Evolutionary conservation across 1,140 invertebrate genomes (phyloP).

Genomic region (Brachionus manjavacas): DNA sequence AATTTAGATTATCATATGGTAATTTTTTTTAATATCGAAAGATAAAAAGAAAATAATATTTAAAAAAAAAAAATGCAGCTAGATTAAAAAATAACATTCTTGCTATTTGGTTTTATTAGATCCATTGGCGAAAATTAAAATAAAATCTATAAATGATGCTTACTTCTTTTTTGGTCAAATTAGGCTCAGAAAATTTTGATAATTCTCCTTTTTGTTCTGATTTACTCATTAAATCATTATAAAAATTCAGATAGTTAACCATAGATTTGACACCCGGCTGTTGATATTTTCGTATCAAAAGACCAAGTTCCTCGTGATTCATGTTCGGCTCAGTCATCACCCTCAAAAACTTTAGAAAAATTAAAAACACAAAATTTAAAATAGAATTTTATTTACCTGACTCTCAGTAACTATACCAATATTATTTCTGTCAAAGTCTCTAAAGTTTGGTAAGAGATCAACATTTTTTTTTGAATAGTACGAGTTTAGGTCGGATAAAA

Average conservation of each 20-base stretch:
- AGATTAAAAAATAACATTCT: no score
- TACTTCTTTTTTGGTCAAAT: conserved; percentile 14
- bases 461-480: conserved; percentile 52
- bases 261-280: conserved; percentile 51
- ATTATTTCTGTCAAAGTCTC: conserved; percentile 57
- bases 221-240: conserved; percentile 53
- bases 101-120: no score
- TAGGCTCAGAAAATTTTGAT: neutral
- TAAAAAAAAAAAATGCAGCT: no score
- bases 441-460: conserved; percentile 52
- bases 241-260: conserved; percentile 56
- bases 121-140: no score
- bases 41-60: no score
- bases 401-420: conserved; percentile 55
- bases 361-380: no score
- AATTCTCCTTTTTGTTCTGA: neutral
- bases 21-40: no score
- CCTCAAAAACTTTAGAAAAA: conserved; percentile 51
- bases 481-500: conserved; percentile 48
- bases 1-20: no score
- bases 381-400: conserved; percentile 47
- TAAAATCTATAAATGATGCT: neutral
- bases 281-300: conserved; percentile 53
- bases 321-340: conserved; percentile 54
- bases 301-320: conserved; percentile 50